Conservation (phyloP, 2,888 invertebrate genomes). For the Timandra comae region DNA sequence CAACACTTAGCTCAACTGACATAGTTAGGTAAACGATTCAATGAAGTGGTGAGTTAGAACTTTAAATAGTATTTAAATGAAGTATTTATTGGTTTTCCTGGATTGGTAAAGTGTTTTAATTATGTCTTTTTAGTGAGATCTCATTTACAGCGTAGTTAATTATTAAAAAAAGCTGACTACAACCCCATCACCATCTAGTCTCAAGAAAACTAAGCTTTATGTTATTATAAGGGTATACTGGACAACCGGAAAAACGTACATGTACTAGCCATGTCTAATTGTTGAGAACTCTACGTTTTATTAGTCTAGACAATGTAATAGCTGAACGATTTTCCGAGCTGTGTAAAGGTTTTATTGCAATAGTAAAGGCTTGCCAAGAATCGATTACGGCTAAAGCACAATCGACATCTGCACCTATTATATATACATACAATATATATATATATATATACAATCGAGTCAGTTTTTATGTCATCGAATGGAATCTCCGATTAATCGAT, state of each 20-base stretch:
- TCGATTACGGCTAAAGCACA: slow-evolving; percentile 24
- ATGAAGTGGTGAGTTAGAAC: neutral
- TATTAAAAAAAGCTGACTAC: too few species aligned
- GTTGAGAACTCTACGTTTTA: slow-evolving; percentile 33
- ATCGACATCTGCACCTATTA: slow-evolving; percentile 26
- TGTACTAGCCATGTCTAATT: slow-evolving; percentile 24
- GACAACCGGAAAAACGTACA: too few species aligned
- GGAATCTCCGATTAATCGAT: slow-evolving; percentile 7
- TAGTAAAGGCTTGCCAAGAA: slow-evolving; percentile 33
- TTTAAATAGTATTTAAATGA: neutral
- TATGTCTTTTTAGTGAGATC: too few species aligned
- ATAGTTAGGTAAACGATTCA: slow-evolving; percentile 8
- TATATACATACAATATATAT: too few species aligned
- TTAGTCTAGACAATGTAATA: slow-evolving; percentile 53
- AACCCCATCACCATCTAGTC: too few species aligned
- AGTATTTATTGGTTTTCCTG: slow-evolving; percentile 1
- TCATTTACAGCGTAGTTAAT: too few species aligned
- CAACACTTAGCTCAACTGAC: neutral
- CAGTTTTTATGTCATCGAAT: slow-evolving; percentile 6
- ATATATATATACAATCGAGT: slow-evolving; percentile 26
- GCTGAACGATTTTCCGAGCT: slow-evolving; percentile 35
- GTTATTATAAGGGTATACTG: too few species aligned
- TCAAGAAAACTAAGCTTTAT: too few species aligned
- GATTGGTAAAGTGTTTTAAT: slow-evolving; percentile 1
- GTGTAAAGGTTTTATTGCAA: slow-evolving; percentile 41